These are phyloP conservation scores for Erinaceus europaeus DNA, from an alignment of 2,113 vertebrate genomes.

Conservation along the genomic window DNA sequence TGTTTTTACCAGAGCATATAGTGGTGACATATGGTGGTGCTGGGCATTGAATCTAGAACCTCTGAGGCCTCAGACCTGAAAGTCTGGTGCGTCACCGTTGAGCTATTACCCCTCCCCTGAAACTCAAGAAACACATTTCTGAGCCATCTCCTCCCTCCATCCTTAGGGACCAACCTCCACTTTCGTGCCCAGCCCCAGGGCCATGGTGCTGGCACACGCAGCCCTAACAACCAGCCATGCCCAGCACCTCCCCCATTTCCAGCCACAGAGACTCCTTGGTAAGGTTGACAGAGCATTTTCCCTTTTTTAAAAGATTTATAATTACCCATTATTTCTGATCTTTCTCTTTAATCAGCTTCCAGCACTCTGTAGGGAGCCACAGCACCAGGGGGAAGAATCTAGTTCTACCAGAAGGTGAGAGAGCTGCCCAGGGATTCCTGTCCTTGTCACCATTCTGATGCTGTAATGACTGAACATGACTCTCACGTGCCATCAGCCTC, in stretches of 20 bases:
- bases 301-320: slow-evolving; percentile 61
- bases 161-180: neutral
- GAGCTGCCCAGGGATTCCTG: neutral
- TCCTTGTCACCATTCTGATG: neutral
- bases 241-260: slow-evolving; percentile 1
- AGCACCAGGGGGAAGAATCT: slow-evolving; percentile 34
- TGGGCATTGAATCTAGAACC: too few relatives aligned
- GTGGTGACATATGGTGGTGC: too few relatives aligned
- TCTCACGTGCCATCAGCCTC: neutral
- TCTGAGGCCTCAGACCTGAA: too few relatives aligned
- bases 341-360: slow-evolving; percentile 70
- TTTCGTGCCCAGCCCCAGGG: neutral
- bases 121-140: slow-evolving; percentile 6
- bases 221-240: neutral
- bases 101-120: too few relatives aligned
- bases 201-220: neutral
- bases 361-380: slow-evolving; percentile 49
- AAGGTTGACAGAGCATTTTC: slow-evolving; percentile 32
- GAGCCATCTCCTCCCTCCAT: neutral
- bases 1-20: too few relatives aligned
- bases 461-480: slow-evolving; percentile 41
- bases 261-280: slow-evolving; percentile 29
- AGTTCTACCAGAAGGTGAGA: slow-evolving; percentile 44
- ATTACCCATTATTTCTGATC: slow-evolving; percentile 54
- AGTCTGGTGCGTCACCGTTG: too few relatives aligned